Evolutionary conservation across 2,888 invertebrate species (phyloP).

Genomic region (Mythimna pallens): DNA sequence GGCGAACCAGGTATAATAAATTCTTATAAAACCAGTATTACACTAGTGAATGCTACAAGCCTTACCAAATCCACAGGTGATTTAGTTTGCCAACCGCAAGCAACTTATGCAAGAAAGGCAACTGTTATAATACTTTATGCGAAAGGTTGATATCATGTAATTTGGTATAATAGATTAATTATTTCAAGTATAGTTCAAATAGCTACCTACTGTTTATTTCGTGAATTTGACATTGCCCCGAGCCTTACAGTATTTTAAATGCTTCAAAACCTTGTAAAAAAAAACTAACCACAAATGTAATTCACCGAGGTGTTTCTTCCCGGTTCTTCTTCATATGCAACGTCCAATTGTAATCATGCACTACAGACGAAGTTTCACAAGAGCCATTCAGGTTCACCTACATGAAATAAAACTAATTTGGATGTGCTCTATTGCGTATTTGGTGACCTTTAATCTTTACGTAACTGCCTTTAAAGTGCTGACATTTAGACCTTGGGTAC

Average conservation of each 20-base stretch:
- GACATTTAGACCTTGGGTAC: constrained; percentile 4
- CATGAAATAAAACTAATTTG: neutral
- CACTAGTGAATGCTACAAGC: constrained; percentile 14
- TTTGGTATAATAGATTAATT: too few species aligned
- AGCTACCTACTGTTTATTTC: too few species aligned
- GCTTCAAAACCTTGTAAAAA: neutral
- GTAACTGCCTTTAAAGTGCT: constrained; percentile 4
- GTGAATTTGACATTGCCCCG: too few species aligned
- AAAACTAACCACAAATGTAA: too few species aligned
- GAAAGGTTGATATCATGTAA: neutral
- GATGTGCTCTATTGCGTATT: constrained; percentile 3
- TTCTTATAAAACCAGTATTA: constrained; percentile 27
- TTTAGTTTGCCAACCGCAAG: constrained; percentile 25
- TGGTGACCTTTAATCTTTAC: constrained; percentile 23
- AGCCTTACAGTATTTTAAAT: too few species aligned
- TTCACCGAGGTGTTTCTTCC: neutral
- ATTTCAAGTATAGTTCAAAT: too few species aligned
- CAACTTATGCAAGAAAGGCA: constrained; percentile 19
- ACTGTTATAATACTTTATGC: neutral
- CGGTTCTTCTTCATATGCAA: neutral
- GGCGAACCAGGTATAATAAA: constrained; percentile 7
- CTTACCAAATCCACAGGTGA: constrained; percentile 39
- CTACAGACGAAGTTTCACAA: neutral
- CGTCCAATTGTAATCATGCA: neutral
- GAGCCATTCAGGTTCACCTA: neutral